Conservation (phyloP, 2,797 vertebrate genomes). For the Phrynocephalus guinanensis region DNA sequence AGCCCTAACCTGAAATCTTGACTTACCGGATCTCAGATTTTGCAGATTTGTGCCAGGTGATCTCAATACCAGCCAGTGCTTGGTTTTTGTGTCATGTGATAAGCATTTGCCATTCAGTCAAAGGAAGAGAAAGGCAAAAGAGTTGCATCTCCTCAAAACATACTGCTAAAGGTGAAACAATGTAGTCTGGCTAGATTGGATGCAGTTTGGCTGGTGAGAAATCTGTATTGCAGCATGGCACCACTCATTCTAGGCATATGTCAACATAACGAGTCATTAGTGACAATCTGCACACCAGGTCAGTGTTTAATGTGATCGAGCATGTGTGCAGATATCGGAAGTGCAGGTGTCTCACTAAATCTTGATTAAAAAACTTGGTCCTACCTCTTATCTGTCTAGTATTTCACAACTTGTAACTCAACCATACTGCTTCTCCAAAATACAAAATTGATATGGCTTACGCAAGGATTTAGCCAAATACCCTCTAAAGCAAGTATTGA, state of each 20-base stretch:
- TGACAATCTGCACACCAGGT: background rate
- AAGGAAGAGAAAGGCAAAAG: conserved; percentile 47
- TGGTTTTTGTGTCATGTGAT: conserved; percentile 45
- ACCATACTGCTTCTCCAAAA: conserved; percentile 53
- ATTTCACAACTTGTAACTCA: conserved; percentile 64
- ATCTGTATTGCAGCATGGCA: conserved; percentile 13
- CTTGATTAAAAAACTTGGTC: conserved; percentile 43
- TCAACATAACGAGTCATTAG: conserved; percentile 31
- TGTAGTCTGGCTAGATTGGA: conserved; percentile 48
- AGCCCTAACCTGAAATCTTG: conserved; percentile 59
- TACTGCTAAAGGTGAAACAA: conserved; percentile 60
- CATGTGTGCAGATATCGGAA: background rate
- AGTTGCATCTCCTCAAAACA: conserved; percentile 64
- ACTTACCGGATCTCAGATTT: conserved; percentile 59
- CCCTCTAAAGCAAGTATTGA: conserved; percentile 9
- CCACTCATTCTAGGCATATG: conserved; percentile 6
- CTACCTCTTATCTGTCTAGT: conserved; percentile 46
- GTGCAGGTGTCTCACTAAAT: conserved; percentile 10
- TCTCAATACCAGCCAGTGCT: conserved; percentile 29
- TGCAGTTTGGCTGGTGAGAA: conserved; percentile 29
- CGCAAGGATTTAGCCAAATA: conserved; percentile 58
- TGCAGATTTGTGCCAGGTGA: conserved; percentile 56
- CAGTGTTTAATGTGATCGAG: background rate
- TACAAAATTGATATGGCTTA: conserved; percentile 61
- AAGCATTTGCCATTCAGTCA: conserved; percentile 60